Percentiles rank a stretch among this genome's conserved stretches.
phyloP scores from a whole-genome alignment of 2,113 vertebrate genomes.

The Thermophis baileyi region DNA sequence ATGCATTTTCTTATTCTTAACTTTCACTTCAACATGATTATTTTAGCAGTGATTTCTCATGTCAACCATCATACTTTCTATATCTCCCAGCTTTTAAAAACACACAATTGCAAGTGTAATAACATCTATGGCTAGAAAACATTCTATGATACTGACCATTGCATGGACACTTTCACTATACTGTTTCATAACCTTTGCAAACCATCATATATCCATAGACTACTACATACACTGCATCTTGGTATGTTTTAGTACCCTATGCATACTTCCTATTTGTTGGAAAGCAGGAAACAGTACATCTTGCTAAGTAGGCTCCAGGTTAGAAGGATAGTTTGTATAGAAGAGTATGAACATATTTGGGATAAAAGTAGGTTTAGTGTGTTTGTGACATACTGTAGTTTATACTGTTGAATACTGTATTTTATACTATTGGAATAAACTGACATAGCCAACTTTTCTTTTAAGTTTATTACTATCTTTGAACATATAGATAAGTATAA shows the following conservation, averaged over 20 bases:
- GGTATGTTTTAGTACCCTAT: neutral
- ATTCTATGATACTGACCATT: neutral
- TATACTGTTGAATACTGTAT: neutral
- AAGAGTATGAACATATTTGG: neutral
- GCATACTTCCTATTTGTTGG: neutral
- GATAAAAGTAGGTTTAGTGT: neutral
- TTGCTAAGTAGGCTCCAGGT: neutral
- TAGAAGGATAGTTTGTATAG: neutral
- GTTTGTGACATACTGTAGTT: neutral
- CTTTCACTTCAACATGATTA: neutral
- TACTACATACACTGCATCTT: neutral
- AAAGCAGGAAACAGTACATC: neutral
- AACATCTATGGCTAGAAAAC: neutral
- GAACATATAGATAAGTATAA: neutral
- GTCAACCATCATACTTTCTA: neutral
- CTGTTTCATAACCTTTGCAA: neutral
- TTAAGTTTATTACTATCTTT: neutral
- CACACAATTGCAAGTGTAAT: neutral
- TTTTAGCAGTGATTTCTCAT: neutral
- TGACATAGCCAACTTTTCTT: neutral
- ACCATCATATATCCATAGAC: neutral
- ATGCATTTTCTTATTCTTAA: neutral
- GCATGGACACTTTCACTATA: neutral
- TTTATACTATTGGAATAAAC: neutral
- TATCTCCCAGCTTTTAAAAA: neutral